Conservation (phyloP, 2,888 invertebrate genomes). For the Hanleya hanleyi region DNA sequence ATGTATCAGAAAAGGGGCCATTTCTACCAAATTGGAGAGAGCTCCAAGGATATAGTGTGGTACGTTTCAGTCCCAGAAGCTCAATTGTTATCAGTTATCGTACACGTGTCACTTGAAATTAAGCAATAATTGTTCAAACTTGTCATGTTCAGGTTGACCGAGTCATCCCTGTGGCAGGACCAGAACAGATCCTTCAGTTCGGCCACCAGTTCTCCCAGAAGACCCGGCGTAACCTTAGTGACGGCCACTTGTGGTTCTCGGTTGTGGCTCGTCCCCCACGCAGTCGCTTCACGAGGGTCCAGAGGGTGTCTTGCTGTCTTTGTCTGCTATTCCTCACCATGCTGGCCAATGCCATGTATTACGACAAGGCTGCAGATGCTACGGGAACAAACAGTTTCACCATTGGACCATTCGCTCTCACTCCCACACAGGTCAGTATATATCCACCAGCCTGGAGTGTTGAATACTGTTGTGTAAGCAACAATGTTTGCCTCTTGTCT, state of each 20-base stretch:
- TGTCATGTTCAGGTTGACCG: conserved; percentile 76
- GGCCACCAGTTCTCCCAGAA: conserved; percentile 73
- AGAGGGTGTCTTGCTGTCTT: conserved; percentile 75
- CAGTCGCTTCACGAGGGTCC: conserved; percentile 74
- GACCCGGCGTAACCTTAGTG: conserved; percentile 73
- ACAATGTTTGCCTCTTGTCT: too few relatives aligned
- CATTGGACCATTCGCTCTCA: conserved; percentile 75
- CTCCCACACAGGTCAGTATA: conserved; percentile 73
- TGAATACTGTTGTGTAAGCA: too few relatives aligned
- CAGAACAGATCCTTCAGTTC: conserved; percentile 74
- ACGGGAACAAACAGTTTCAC: conserved; percentile 61
- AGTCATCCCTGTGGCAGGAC: conserved; percentile 74
- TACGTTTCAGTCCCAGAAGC: too few relatives aligned
- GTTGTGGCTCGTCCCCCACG: conserved; percentile 75
- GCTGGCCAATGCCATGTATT: conserved; percentile 77
- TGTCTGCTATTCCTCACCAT: conserved; percentile 75
- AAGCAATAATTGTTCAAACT: too few relatives aligned
- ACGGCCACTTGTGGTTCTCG: conserved; percentile 77
- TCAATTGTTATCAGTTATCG: too few relatives aligned
- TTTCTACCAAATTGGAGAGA: too few relatives aligned
- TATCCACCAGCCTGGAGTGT: too few relatives aligned
- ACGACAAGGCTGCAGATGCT: conserved; percentile 60
- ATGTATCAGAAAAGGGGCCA: too few relatives aligned
- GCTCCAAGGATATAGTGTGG: too few relatives aligned
- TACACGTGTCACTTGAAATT: too few relatives aligned